Conservation (phyloP, 2,888 invertebrate species). For the Chesias legatella region DNA sequence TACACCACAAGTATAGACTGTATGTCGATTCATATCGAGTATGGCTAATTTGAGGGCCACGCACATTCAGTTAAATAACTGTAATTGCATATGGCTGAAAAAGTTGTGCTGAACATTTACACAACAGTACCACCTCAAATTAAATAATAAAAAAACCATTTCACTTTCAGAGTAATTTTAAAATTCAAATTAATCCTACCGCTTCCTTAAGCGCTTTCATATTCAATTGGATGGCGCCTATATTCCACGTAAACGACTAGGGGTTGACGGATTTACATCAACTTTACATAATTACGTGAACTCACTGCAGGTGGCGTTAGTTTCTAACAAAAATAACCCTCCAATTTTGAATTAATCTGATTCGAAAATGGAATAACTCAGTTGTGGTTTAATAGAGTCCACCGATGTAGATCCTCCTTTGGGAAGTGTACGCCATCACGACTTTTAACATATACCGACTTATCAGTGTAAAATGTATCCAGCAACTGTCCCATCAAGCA, state of each 20-base stretch:
- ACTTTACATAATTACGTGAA: constrained; percentile 49
- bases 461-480: too few relatives aligned
- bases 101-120: too few relatives aligned
- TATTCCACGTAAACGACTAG: constrained; percentile 30
- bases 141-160: constrained; percentile 15
- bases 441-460: too few relatives aligned
- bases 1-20: too few relatives aligned
- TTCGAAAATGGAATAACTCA: constrained; percentile 3
- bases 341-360: constrained; percentile 15
- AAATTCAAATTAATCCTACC: constrained; percentile 36
- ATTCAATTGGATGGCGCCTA: constrained; percentile 40
- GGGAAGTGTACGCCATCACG: too few relatives aligned
- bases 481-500: too few relatives aligned
- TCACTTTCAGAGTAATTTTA: constrained; percentile 30
- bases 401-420: too few relatives aligned
- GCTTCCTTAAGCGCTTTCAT: constrained; percentile 34
- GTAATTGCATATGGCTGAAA: too few relatives aligned
- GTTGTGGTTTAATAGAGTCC: too few relatives aligned
- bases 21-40: too few relatives aligned
- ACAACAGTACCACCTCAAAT: constrained; percentile 4
- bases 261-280: constrained; percentile 47
- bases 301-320: constrained; percentile 30
- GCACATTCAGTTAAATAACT: too few relatives aligned
- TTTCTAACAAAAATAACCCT: constrained; percentile 21
- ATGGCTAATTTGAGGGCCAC: too few relatives aligned